phyloP scores from a whole-genome alignment of 2,888 invertebrate genomes.

The Sylvicola cinctus region DNA sequence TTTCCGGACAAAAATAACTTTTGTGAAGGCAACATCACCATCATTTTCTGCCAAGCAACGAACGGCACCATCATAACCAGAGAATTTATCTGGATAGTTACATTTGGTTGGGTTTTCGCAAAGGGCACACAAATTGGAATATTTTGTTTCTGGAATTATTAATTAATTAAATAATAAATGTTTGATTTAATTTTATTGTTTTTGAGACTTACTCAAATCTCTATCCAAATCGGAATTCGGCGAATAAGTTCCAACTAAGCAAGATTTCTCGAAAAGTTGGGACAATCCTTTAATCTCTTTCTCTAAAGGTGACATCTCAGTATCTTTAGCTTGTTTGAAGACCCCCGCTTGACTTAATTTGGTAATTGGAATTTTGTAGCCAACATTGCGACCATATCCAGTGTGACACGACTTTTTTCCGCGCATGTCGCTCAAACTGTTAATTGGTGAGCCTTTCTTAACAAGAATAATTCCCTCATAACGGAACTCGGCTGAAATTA shows the following conservation, averaged over 20 bases:
- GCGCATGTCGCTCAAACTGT: conserved; percentile 42
- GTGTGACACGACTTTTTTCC: conserved; percentile 74
- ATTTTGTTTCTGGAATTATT: conserved; percentile 38
- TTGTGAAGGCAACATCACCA: conserved; percentile 74
- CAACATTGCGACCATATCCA: conserved; percentile 70
- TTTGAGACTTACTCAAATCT: conserved; percentile 42
- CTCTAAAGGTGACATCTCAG: conserved; percentile 29
- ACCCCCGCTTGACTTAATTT: conserved; percentile 48
- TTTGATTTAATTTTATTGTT: conserved; percentile 1
- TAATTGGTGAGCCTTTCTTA: conserved; percentile 50
- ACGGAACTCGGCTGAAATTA: conserved; percentile 41
- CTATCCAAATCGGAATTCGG: conserved; percentile 48
- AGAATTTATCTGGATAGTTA: conserved; percentile 63
- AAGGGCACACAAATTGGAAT: conserved; percentile 54
- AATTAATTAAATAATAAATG: conserved; percentile 1
- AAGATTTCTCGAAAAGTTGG: conserved; percentile 60
- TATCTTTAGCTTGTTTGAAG: conserved; percentile 20
- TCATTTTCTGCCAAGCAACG: conserved; percentile 60
- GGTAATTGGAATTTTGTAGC: conserved; percentile 64
- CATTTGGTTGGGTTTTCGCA: conserved; percentile 59
- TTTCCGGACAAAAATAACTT: conserved; percentile 56
- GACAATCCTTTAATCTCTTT: conserved; percentile 66
- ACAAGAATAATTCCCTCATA: conserved; percentile 68
- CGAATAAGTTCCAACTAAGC: conserved; percentile 71
- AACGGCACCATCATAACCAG: conserved; percentile 73